Evolutionary conservation across 1,140 invertebrate genomes (phyloP).

Genomic region (Zeugodacus cucurbitae): DNA sequence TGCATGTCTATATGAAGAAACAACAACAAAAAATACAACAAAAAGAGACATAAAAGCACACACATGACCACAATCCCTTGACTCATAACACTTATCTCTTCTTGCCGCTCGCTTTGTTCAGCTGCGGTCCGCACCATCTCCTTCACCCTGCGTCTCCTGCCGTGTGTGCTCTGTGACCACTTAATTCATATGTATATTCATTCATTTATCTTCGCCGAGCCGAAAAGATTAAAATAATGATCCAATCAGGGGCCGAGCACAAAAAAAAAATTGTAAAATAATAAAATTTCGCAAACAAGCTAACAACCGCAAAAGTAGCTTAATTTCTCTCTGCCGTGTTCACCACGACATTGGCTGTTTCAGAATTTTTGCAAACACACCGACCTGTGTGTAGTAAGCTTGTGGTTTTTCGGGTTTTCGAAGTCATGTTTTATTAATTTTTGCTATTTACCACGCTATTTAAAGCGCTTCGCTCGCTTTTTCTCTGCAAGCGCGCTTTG

Average conservation of each 20-base stretch:
- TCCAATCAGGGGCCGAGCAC: constrained; percentile 12
- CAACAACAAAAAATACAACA: background rate
- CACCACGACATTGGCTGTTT: background rate
- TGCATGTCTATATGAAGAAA: background rate
- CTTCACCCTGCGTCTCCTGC: background rate
- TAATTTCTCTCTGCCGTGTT: background rate
- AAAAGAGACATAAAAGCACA: background rate
- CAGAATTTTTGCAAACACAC: background rate
- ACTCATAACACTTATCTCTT: background rate
- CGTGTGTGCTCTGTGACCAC: constrained; percentile 10
- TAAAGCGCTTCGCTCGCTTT: background rate
- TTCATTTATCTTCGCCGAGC: constrained; percentile 29
- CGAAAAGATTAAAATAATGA: constrained; percentile 23
- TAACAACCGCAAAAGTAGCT: constrained; percentile 20
- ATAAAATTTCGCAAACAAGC: constrained; percentile 22
- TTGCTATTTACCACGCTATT: background rate
- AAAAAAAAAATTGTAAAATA: background rate
- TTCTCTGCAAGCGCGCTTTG: background rate
- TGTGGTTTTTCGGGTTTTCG: constrained; percentile 30
- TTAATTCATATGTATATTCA: constrained; percentile 28
- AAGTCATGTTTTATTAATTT: constrained; percentile 32
- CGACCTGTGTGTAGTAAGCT: background rate
- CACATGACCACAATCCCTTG: background rate
- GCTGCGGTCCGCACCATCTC: background rate
- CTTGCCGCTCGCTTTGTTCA: background rate